Base-by-base conservation (phyloP, 1,140 invertebrate species). In the Bombus waltoni region DNA sequence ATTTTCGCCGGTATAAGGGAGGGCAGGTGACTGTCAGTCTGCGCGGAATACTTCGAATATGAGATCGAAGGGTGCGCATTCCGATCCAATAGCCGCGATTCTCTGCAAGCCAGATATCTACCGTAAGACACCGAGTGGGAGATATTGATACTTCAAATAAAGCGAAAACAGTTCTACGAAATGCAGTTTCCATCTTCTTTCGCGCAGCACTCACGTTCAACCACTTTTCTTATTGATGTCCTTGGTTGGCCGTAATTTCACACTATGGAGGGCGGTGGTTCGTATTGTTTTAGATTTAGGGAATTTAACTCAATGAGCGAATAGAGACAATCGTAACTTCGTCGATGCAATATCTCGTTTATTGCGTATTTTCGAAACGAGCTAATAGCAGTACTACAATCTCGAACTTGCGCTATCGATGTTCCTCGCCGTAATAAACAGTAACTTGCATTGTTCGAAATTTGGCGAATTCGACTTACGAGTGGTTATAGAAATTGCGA, bases 21-120 rank as follows among this genome's bases (percentile, higher is more conserved):
- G 35, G 25, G 18, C 47, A 57, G 40, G 73, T 44, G 44, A 75
- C 73, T 76, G 53, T 40, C 70, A 71, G 38, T 42, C 70, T 6
- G 68, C 25, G 0, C 4, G 57, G 38, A 62, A 62, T 77, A 40
- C 57, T 38, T 62, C 9, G 53, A n/a, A 77, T 77, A 77, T 77
- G 53, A 77, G 32, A 77, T 65, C 57, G 75, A 77, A 65, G 42
- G 72, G 72, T 25, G n/a, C 9, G 35, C 75, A 65, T 77, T 62
- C 38, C 75, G 38, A 77, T 62, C 62, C 44, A 53, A 53, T 74
- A 53, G 1, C 32, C n/a, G 11, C 72, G n/a, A 74, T 47, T 74
- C 72, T 13, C 38, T 3, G 42, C 28, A 15, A 42, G 40, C 40
- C 11, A 8, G 15, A 18, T 73, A 3, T 18, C 32, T 32, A 32